Evolutionary conservation across 2,113 vertebrate species (phyloP), one percentile per base, ranked within the genome.

Genomic region (Progne subis): DNA sequence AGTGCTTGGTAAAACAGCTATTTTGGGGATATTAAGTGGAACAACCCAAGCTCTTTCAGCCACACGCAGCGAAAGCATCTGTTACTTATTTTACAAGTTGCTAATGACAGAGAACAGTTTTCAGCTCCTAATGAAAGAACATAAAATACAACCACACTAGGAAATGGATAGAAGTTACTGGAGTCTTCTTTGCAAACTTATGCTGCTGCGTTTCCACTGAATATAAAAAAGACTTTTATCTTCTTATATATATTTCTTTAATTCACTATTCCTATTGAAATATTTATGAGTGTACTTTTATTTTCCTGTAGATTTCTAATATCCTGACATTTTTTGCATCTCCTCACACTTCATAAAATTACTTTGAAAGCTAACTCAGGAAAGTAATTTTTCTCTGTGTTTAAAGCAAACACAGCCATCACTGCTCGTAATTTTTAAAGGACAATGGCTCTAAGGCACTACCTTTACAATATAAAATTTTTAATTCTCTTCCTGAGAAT

Each of bases 51-150:
- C 59, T 92, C 84, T 70, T 94, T 67, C 41, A 92, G 88, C 88
- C 94, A 90, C 88, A 97, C 95, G 44, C 59, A 82, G 90, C 2
- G 82, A 71, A 94, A 93, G 94, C 96, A 98, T 97, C 96, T 98
- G 97, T 91, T 96, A 71, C 83, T 94, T 91, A 85, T 98, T 98
- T 97, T 92, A 95, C 75, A 95, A 89, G 88, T 94, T 94, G 81
- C 84, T 96, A 97, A 97, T 92, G 95, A 97, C 82, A 95, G 56
- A 77, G 70, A 94, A 70, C 85, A 90, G 70, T 95, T 94, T 94
- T 94, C 82, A 91, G 46, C 78, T 96, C 67, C 84, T 86, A 78
- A 74, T 81, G 53, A 92, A 92, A 79, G 41, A 70, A 82, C 25
- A 93, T 94, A 84, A 92, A 94, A 95, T 43, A 77, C 43, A 92